phyloP scores from a whole-genome alignment of 2,888 invertebrate genomes.

The Junonia oenone region DNA sequence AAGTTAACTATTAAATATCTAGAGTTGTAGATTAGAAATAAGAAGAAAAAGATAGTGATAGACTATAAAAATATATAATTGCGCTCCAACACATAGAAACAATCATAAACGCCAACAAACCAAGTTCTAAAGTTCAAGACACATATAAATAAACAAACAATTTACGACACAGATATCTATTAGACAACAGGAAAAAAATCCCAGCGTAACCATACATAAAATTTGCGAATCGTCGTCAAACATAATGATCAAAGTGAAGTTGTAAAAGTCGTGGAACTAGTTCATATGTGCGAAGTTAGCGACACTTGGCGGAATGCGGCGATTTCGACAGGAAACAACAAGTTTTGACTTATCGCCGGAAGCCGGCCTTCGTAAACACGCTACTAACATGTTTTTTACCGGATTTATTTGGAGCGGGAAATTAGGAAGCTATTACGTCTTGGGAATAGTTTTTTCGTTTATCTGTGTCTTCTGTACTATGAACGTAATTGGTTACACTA shows the following conservation, averaged over 20 bases:
- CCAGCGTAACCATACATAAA: not conserved
- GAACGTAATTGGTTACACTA: too few relatives aligned
- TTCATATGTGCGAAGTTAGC: constrained; percentile 60
- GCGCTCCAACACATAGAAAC: too few relatives aligned
- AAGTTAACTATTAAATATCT: too few relatives aligned
- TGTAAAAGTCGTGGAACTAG: constrained; percentile 24
- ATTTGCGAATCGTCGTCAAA: not conserved
- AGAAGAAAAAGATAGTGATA: too few relatives aligned
- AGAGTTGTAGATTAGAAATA: too few relatives aligned
- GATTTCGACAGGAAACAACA: constrained; percentile 62
- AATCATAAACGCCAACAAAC: too few relatives aligned
- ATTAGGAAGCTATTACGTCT: not conserved
- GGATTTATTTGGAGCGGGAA: not conserved
- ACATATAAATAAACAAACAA: too few relatives aligned
- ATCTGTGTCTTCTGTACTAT: not conserved
- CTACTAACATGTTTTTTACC: constrained; percentile 52
- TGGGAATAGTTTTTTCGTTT: not conserved
- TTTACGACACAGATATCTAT: not conserved
- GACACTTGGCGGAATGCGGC: constrained; percentile 66
- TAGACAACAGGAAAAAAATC: not conserved
- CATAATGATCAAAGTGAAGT: not conserved
- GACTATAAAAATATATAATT: too few relatives aligned
- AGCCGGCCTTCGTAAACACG: constrained; percentile 53
- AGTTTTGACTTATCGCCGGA: constrained; percentile 54
- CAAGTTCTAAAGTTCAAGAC: too few relatives aligned